Base-by-base conservation (phyloP, 1,140 invertebrate genomes). In the Asobara japonica region DNA sequence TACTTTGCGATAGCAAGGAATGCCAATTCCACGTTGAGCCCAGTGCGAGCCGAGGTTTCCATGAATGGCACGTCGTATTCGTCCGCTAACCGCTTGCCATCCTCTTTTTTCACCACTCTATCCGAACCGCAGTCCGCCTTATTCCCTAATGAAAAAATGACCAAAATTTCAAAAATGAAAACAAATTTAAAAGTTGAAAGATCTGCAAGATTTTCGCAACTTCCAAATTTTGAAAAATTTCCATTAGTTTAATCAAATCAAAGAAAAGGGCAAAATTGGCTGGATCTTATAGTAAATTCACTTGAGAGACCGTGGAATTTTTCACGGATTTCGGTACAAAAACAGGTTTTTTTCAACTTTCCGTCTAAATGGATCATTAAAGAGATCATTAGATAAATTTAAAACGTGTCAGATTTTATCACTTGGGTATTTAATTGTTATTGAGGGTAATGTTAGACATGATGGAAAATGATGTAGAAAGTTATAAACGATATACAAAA, bases 31-130 rank as follows among this genome's bases (percentile, higher is more conserved):
- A 95, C 94, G 82, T 96, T 95, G 77, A 94, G 90, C 77, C 94
- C 94, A 79, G 93, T 95, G 89, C 95, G 95, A 31, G 94, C 94
- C 18, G 94, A 95, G 45, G 94, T 95, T 88, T 96, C 94, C 93
- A 95, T 94, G 88, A 95, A 96, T 66, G 93, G 90, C 56, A 95
- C 94, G 85, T 92, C 92, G 84, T 95, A 94, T 86, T 95, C 94
- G 80, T 92, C 89, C 30, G 94, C 94, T 78, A 95, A 87, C 74
- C 93, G 89, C 81, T 95, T 93, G 4, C 94, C 94, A 80, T 96
- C 94, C 86, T 96, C 94, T 76, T 91, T 89, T 83, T 91, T 90
- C 74, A 96, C 91, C 73, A 92, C 89, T 36, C 95, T 89, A 70
- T 95, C 93, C 61, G 90, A 87, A 77, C 91, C 91, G 76, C 91